Evolutionary conservation across 2,888 invertebrate genomes (phyloP).

Genomic region (Eupithecia exiguata): DNA sequence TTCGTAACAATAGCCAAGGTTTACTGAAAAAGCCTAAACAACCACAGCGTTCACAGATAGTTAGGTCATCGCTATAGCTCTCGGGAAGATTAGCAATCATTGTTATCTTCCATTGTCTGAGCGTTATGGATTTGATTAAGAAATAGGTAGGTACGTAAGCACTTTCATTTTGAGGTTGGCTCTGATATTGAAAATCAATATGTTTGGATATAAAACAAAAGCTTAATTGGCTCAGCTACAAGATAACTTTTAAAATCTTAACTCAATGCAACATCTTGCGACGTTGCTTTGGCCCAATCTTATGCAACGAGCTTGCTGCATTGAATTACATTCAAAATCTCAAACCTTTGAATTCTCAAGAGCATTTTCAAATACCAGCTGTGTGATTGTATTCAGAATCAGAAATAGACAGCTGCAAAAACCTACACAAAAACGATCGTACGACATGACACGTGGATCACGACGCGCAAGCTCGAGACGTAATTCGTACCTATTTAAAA

Average conservation of each 20-base stretch:
- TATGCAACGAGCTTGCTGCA: not conserved
- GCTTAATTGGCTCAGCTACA: not conserved
- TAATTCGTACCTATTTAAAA: conserved; percentile 32
- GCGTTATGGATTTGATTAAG: not conserved
- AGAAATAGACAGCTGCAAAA: conserved; percentile 26
- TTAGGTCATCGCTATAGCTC: not conserved
- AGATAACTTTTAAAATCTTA: not conserved
- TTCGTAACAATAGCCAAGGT: conserved; percentile 11
- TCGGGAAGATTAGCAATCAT: not conserved
- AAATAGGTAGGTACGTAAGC: not conserved
- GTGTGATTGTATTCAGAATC: conserved; percentile 17
- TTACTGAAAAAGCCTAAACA: not conserved
- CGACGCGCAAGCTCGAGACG: conserved; percentile 38
- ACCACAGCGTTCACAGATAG: not conserved
- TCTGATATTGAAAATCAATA: not conserved
- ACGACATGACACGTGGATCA: conserved; percentile 31
- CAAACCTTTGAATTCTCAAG: not conserved
- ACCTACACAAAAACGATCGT: conserved; percentile 15
- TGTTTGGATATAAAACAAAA: not conserved
- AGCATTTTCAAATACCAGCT: conserved; percentile 3
- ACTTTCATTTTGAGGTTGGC: not conserved
- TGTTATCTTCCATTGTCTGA: not conserved
- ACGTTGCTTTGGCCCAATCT: not conserved
- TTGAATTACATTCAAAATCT: not conserved
- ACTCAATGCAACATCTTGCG: not conserved